Evolutionary conservation across 1,140 invertebrate species (phyloP).

Genomic region (Physella acuta): DNA sequence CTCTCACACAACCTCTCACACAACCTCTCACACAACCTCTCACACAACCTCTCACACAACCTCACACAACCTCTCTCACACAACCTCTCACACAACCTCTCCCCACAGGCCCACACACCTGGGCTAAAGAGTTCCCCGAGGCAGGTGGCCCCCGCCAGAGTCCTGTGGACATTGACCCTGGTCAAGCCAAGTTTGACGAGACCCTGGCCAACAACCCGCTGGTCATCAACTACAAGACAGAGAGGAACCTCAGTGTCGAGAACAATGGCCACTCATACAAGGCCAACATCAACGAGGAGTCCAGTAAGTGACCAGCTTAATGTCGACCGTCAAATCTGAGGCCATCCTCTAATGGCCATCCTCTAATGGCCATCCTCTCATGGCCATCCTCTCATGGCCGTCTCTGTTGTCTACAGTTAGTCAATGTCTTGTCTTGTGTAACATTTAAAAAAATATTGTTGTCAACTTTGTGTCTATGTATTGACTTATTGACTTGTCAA

Average conservation of each 20-base stretch:
- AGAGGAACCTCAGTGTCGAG: not conserved
- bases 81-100: too few relatives aligned
- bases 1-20: too few relatives aligned
- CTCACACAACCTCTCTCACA: too few relatives aligned
- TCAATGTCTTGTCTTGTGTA: not conserved
- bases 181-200: slow-evolving; percentile 31
- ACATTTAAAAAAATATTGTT: not conserved
- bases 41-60: too few relatives aligned
- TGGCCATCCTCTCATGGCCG: not conserved
- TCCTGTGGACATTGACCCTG: slow-evolving; percentile 51
- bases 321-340: too few relatives aligned
- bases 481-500: too few relatives aligned
- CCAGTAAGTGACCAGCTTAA: slow-evolving; percentile 18
- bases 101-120: slow-evolving; percentile 47
- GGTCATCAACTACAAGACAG: slow-evolving; percentile 37
- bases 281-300: not conserved
- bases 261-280: slow-evolving; percentile 19
- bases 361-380: not conserved
- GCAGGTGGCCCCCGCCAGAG: slow-evolving; percentile 49
- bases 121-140: slow-evolving; percentile 44
- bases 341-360: too few relatives aligned
- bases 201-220: slow-evolving; percentile 33
- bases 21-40: too few relatives aligned
- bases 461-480: not conserved
- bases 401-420: not conserved